A percentile compares a stretch with the other conserved stretches of the same genome.
Conservation (phyloP, 2,113 vertebrate species). For the Eulemur rufifrons region DNA sequence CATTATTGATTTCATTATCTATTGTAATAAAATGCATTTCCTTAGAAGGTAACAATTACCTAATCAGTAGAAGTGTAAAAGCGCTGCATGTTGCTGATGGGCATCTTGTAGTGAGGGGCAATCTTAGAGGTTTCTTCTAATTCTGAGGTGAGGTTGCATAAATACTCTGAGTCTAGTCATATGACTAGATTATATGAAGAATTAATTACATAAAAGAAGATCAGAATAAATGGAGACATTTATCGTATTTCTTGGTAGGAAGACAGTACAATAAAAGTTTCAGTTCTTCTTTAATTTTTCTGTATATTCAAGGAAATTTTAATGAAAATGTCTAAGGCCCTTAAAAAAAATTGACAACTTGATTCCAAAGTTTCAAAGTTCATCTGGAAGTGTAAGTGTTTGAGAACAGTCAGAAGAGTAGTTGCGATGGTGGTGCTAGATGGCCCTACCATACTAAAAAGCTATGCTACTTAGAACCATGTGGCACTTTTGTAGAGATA, state of each 20-base stretch:
- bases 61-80: background rate
- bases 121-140: background rate
- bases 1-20: background rate
- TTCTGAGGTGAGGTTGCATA: background rate
- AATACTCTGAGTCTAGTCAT: background rate
- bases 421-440: background rate
- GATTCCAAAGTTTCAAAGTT: background rate
- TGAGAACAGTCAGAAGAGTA: background rate
- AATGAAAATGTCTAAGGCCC: background rate
- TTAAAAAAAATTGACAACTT: background rate
- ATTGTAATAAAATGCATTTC: background rate
- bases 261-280: background rate
- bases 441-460: background rate
- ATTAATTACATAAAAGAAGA: background rate
- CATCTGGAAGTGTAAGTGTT: background rate
- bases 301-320: background rate
- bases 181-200: background rate
- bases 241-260: background rate
- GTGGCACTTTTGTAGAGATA: background rate
- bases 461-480: background rate
- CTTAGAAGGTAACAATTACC: background rate
- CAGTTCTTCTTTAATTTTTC: background rate
- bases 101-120: background rate
- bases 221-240: background rate
- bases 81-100: background rate